A percentile compares a stretch with the other conserved stretches of the same genome.
phyloP scores from a whole-genome alignment of 2,113 vertebrate species.

The Barnardius zonarius region DNA sequence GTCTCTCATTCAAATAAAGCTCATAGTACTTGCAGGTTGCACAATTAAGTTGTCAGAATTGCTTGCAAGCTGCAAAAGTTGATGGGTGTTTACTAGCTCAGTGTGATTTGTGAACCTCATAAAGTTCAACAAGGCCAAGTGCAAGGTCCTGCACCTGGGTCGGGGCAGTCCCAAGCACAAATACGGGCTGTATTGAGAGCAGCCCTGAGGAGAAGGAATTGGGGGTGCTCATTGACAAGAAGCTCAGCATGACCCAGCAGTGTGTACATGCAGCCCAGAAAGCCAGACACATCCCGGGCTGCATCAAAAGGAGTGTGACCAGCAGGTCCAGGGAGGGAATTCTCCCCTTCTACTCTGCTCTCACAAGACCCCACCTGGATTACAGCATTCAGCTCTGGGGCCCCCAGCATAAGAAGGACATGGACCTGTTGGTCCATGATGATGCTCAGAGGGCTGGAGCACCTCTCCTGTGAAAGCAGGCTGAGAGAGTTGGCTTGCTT shows the following conservation, averaged over 20 bases:
- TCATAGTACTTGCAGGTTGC: neutral
- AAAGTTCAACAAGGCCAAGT: neutral
- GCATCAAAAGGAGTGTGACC: neutral
- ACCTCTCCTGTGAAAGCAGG: neutral
- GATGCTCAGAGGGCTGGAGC: neutral
- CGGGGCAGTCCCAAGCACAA: neutral
- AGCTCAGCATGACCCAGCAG: neutral
- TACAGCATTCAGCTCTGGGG: neutral
- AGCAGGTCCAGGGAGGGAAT: neutral
- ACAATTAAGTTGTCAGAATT: neutral
- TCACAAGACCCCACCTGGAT: neutral
- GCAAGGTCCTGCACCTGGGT: neutral
- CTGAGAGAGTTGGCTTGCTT: too few species aligned
- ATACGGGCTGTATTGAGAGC: neutral
- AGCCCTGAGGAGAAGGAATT: neutral
- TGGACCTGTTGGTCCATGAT: neutral
- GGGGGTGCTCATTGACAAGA: neutral
- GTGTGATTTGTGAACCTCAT: neutral
- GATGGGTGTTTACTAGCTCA: neutral
- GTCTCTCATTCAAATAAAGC: neutral
- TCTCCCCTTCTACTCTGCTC: neutral
- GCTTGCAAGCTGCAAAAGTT: neutral
- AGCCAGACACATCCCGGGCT: neutral
- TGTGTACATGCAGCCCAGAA: neutral
- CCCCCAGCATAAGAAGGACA: neutral